Evolutionary conservation across 2,113 vertebrate genomes (phyloP).

Genomic region (Morphnarchus princeps): DNA sequence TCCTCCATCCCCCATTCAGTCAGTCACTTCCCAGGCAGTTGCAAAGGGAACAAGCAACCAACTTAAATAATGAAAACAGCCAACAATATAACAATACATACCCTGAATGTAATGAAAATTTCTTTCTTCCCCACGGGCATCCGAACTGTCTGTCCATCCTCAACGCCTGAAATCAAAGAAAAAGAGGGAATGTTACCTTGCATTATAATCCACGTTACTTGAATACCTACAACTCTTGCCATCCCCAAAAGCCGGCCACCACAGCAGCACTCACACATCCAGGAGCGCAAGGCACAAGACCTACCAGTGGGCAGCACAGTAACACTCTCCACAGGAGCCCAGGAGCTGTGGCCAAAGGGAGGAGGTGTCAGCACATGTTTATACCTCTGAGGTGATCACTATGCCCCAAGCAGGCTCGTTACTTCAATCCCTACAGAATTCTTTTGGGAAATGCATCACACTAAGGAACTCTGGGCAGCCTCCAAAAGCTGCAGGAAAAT

Average conservation of each 20-base stretch:
- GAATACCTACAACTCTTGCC: not conserved
- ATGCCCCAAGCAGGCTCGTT: fast-evolving
- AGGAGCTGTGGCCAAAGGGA: not conserved
- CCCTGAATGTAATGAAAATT: slow-evolving; percentile 94
- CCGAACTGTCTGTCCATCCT: slow-evolving; percentile 94
- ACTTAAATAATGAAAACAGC: not conserved
- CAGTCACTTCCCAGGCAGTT: not conserved
- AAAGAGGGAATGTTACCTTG: not conserved
- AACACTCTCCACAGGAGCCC: not conserved
- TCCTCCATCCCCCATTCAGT: not conserved
- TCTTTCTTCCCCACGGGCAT: slow-evolving; percentile 96
- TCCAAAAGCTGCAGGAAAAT: not conserved
- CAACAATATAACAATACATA: slow-evolving; percentile 32
- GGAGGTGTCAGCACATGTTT: not conserved
- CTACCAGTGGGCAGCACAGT: not conserved
- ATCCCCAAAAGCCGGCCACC: not conserved
- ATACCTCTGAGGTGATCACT: not conserved
- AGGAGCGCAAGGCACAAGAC: not conserved
- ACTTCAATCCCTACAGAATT: not conserved
- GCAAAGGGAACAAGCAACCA: not conserved
- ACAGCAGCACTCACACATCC: not conserved
- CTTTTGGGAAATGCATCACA: not conserved
- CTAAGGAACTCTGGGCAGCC: not conserved
- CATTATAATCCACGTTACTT: fast-evolving
- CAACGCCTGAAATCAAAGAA: slow-evolving; percentile 79